phyloP scores from a whole-genome alignment of 2,888 invertebrate species.

The Hirudinaria manillensis region DNA sequence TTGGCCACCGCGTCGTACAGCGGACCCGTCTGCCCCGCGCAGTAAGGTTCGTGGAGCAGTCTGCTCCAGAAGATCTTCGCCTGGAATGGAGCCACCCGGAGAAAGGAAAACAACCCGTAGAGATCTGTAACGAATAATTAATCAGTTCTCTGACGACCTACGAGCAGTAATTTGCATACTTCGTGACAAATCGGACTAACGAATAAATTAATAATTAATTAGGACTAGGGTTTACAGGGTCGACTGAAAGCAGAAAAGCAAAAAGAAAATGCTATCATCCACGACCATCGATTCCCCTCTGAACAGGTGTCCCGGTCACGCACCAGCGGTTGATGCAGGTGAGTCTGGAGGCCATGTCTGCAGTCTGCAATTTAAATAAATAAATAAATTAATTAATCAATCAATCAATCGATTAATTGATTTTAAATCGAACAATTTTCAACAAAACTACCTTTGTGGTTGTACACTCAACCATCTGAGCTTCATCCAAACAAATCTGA shows the following conservation, averaged over 20 bases:
- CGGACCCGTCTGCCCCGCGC: conserved; percentile 38
- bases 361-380: conserved; percentile 53
- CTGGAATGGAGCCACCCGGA: conserved; percentile 61
- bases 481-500: conserved; percentile 65
- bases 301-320: conserved; percentile 68
- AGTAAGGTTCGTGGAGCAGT: neutral
- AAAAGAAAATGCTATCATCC: neutral
- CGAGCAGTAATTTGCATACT: neutral
- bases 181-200: neutral
- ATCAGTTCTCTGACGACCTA: neutral
- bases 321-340: conserved; percentile 65
- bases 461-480: conserved; percentile 69
- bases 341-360: conserved; percentile 63
- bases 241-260: neutral
- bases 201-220: conserved; percentile 14
- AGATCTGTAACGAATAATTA: conserved; percentile 52
- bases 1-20: conserved; percentile 59
- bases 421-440: neutral
- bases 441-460: conserved; percentile 51
- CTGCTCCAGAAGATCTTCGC: conserved; percentile 58
- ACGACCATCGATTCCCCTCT: conserved; percentile 60
- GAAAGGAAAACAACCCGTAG: conserved; percentile 62
- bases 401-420: neutral
- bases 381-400: conserved; percentile 11
- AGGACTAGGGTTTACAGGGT: neutral